Evolutionary conservation across 2,888 invertebrate genomes (phyloP).

Genomic region (Meandrusa payeni): DNA sequence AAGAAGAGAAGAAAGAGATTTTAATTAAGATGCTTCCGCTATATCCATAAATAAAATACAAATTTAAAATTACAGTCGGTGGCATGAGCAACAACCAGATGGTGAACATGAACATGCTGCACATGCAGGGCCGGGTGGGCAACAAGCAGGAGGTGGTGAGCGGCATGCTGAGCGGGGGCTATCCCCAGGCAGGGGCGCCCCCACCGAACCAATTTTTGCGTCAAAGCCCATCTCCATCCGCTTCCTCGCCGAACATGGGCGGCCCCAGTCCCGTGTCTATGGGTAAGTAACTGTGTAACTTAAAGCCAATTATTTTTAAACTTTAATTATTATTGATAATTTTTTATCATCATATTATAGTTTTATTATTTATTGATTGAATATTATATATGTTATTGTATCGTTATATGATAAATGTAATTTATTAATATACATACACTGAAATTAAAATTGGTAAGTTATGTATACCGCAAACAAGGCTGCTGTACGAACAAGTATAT

Average conservation of each 20-base stretch:
- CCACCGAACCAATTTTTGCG: slow-evolving; percentile 88
- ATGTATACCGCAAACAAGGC: no score
- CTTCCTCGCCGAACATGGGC: slow-evolving; percentile 84
- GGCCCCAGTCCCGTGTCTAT: slow-evolving; percentile 77
- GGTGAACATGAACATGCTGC: slow-evolving; percentile 68
- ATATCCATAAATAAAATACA: no score
- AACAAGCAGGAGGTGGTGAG: slow-evolving; percentile 54
- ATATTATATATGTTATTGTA: no score
- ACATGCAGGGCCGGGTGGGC: slow-evolving; percentile 58
- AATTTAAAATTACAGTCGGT: slow-evolving; percentile 43
- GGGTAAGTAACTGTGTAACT: slow-evolving; percentile 43
- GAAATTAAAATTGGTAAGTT: no score
- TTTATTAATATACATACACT: no score
- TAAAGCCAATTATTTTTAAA: neutral
- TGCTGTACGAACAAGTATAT: no score
- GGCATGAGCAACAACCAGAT: slow-evolving; percentile 68
- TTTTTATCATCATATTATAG: no score
- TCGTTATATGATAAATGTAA: no score
- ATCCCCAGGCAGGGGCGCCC: slow-evolving; percentile 79
- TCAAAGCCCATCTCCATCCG: slow-evolving; percentile 90
- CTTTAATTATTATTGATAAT: no score
- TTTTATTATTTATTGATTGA: no score
- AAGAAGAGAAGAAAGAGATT: no score
- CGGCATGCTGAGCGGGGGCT: slow-evolving; percentile 69
- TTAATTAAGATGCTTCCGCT: no score